Percentiles rank a stretch among this genome's conserved stretches.
Conservation (phyloP, 2,113 vertebrate genomes). For the Elachura formosa region DNA sequence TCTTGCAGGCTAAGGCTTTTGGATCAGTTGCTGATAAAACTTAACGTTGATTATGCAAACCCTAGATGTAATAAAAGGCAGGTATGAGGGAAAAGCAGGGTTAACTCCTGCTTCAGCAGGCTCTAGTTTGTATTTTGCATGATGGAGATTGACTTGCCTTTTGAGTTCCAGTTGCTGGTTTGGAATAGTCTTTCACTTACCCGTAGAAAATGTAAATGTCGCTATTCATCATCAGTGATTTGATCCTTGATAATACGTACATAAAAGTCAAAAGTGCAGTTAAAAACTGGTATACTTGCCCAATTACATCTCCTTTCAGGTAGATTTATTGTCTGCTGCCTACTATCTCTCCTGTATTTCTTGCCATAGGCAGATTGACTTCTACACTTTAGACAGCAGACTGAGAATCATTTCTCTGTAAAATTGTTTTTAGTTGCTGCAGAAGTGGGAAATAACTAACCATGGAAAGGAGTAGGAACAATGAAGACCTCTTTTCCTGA, state of each 20-base stretch:
- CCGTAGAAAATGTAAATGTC: background rate
- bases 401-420: background rate
- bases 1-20: background rate
- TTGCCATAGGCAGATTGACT: background rate
- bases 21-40: background rate
- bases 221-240: background rate
- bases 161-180: background rate
- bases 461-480: background rate
- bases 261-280: background rate
- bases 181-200: background rate
- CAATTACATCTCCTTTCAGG: background rate
- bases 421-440: background rate
- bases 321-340: background rate
- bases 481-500: background rate
- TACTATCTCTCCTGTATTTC: background rate
- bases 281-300: background rate
- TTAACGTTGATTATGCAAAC: background rate
- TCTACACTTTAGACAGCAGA: background rate
- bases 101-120: background rate
- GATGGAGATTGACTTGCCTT: background rate
- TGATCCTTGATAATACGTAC: background rate
- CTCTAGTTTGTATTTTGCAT: background rate
- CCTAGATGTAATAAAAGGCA: background rate
- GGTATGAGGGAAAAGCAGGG: background rate
- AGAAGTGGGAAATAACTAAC: background rate